Conservation (phyloP, 2,888 invertebrate species). For the Sminthurides aquaticus region DNA sequence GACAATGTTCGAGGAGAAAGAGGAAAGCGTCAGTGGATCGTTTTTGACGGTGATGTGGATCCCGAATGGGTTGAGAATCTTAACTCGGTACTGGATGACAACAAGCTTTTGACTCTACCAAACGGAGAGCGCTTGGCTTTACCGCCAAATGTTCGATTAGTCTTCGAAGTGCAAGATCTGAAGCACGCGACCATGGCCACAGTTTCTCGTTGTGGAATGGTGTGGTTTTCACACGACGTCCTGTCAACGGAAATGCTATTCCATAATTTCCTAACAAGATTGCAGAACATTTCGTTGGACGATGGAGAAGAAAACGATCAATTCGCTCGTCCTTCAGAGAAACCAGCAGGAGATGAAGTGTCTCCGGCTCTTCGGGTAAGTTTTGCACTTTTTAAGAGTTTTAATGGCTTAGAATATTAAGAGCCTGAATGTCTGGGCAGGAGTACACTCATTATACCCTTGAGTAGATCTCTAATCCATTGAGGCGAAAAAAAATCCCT, state of each 20-base stretch:
- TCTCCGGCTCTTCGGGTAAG: conserved; percentile 70
- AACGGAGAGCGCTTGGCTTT: conserved; percentile 96
- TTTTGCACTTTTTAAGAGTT: neutral
- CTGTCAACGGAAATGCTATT: conserved; percentile 98
- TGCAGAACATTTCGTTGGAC: conserved; percentile 79
- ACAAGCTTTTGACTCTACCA: conserved; percentile 91
- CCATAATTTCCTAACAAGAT: conserved; percentile 82
- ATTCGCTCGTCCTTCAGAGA: conserved; percentile 45
- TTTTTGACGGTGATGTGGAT: conserved; percentile 99
- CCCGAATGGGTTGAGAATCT: conserved; percentile 99
- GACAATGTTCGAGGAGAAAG: conserved; percentile 99
- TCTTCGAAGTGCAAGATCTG: conserved; percentile 95
- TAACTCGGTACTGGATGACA: conserved; percentile 97
- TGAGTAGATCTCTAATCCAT: conserved; percentile 3
- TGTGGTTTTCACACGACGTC: conserved; percentile 99
- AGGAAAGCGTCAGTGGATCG: conserved; percentile 98
- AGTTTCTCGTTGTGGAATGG: conserved; percentile 99
- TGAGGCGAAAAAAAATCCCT: conserved; percentile 16
- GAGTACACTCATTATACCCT: neutral
- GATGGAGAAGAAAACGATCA: conserved; percentile 66
- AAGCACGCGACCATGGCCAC: conserved; percentile 97
- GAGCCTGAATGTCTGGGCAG: conserved; percentile 7
- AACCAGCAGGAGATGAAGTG: conserved; percentile 62
- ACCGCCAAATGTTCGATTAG: conserved; percentile 91
- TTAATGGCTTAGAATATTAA: neutral